Conservation (phyloP, 1,140 invertebrate species). For the Drosophila willistoni region DNA sequence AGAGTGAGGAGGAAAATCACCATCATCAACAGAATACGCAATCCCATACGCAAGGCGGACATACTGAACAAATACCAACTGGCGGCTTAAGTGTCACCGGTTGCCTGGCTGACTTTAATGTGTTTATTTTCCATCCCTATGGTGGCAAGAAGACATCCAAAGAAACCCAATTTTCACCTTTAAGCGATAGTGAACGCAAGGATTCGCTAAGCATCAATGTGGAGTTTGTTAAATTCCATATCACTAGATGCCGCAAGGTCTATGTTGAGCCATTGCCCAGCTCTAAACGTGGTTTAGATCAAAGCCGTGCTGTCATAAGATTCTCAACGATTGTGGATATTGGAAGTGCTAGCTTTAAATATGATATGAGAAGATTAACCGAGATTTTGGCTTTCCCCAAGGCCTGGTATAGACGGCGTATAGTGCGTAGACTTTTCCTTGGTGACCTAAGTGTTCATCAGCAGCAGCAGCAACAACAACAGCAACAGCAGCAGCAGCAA, state of each 20-base stretch:
- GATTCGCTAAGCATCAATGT: constrained; percentile 98
- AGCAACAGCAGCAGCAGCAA: constrained; percentile 43
- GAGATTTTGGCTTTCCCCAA: constrained; percentile 99
- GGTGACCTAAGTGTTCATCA: constrained; percentile 90
- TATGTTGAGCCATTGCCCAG: constrained; percentile 87
- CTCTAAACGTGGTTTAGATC: constrained; percentile 83
- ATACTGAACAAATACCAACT: constrained; percentile 69
- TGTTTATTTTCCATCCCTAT: constrained; percentile 99
- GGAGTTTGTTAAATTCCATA: constrained; percentile 98
- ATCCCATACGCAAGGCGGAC: constrained; percentile 16
- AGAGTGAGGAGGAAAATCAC: constrained; percentile 85
- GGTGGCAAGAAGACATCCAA: constrained; percentile 94
- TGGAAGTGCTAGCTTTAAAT: constrained; percentile 99
- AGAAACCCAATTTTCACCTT: constrained; percentile 93
- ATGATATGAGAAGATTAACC: constrained; percentile 98
- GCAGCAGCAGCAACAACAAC: constrained; percentile 66
- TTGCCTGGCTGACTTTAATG: constrained; percentile 97
- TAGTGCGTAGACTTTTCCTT: constrained; percentile 95
- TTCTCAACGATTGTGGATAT: constrained; percentile 98
- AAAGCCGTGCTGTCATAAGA: constrained; percentile 91
- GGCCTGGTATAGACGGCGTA: constrained; percentile 97
- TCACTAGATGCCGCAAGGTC: constrained; percentile 93
- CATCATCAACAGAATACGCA: constrained; percentile 8
- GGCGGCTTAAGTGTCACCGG: constrained; percentile 91
- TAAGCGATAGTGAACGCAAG: constrained; percentile 95